These are phyloP conservation scores for Pardosa pseudoannulata DNA, from an alignment of 2,888 invertebrate genomes.

Conservation along the genomic window DNA sequence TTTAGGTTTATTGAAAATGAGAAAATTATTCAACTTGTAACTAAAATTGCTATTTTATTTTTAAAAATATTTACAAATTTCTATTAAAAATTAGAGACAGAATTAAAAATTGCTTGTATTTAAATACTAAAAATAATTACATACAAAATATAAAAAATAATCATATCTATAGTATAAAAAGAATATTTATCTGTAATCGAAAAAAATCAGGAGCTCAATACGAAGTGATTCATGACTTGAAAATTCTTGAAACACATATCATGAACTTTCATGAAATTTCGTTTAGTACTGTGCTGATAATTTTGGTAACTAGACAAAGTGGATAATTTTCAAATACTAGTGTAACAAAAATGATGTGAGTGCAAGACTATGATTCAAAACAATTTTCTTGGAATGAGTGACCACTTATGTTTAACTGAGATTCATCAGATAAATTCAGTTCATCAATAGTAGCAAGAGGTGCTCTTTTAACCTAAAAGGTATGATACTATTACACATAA, in stretches of 20 bases:
- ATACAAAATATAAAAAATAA: too few relatives aligned
- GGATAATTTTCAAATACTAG: not conserved
- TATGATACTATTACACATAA: not conserved
- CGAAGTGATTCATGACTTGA: too few relatives aligned
- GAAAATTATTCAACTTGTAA: too few relatives aligned
- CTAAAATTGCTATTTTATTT: too few relatives aligned
- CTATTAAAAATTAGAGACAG: too few relatives aligned
- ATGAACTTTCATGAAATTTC: not conserved
- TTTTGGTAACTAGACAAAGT: not conserved
- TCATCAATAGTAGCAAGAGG: slow-evolving; percentile 63
- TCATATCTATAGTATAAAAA: too few relatives aligned
- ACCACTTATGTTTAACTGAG: slow-evolving; percentile 38
- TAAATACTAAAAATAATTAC: too few relatives aligned
- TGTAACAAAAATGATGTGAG: not conserved
- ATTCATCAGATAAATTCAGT: slow-evolving; percentile 57
- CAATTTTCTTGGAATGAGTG: slow-evolving; percentile 14
- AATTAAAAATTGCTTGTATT: too few relatives aligned
- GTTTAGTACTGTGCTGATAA: not conserved
- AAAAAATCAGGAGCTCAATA: too few relatives aligned
- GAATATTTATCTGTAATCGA: too few relatives aligned
- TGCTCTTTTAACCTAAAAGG: slow-evolving; percentile 39
- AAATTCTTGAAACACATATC: not conserved
- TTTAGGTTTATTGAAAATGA: too few relatives aligned
- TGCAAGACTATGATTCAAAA: not conserved
- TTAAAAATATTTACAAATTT: too few relatives aligned